phyloP scores from a whole-genome alignment of 1,140 invertebrate genomes.

The Nasonia longicornis region DNA sequence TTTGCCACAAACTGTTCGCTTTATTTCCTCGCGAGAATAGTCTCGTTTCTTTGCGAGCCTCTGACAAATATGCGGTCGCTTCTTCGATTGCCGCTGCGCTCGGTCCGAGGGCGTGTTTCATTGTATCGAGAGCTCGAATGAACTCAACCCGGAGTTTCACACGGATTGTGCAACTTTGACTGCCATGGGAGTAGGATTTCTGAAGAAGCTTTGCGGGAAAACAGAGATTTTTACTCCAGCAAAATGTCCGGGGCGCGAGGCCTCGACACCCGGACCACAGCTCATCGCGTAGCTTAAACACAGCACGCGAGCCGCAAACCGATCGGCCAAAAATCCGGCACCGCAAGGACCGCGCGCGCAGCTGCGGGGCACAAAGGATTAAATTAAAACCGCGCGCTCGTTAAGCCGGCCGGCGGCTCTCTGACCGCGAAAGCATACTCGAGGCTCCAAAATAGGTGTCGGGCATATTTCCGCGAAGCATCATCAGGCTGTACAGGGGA shows the following conservation, averaged over 20 bases:
- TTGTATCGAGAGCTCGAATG: not conserved
- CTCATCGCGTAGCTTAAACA: no score
- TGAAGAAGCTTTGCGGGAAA: no score
- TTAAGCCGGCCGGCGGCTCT: not conserved
- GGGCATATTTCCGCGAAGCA: conserved; percentile 20
- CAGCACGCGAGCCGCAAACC: not conserved
- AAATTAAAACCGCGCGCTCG: conserved; percentile 29
- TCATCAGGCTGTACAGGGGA: not conserved
- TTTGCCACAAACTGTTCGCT: conserved; percentile 19
- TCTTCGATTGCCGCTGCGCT: not conserved
- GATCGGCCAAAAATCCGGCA: not conserved
- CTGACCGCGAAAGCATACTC: not conserved
- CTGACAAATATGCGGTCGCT: not conserved
- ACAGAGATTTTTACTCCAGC: no score
- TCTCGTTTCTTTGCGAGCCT: not conserved
- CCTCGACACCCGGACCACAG: not conserved
- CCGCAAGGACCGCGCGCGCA: not conserved
- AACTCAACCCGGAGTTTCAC: conserved; percentile 10
- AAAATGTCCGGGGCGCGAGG: no score
- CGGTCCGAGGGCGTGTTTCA: not conserved
- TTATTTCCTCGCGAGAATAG: conserved; percentile 8
- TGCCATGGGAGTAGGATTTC: not conserved
- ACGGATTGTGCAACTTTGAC: conserved; percentile 14
- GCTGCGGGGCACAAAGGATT: conserved; percentile 20
- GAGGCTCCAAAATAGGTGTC: not conserved